These are phyloP conservation scores for Calliphora vomitoria DNA, from an alignment of 2,888 invertebrate species.

Conservation along the genomic window DNA sequence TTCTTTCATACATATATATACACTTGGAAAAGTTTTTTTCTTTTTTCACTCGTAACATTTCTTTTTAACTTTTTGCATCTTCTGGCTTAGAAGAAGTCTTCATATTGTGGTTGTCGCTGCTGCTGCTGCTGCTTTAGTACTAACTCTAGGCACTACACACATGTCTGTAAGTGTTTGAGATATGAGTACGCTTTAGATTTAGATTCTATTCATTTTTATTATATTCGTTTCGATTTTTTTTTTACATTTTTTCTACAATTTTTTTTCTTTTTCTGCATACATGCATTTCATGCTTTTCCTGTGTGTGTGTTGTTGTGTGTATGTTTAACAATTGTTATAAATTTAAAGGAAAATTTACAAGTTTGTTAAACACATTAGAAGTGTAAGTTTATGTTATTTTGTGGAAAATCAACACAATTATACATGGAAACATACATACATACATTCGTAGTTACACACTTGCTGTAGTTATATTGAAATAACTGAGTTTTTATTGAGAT, in stretches of 20 bases:
- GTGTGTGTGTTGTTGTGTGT: conserved; percentile 1
- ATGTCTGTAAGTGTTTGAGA: conserved; percentile 67
- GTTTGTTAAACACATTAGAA: conserved; percentile 72
- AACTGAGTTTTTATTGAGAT: not conserved
- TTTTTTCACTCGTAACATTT: conserved; percentile 47
- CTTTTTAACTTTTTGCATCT: conserved; percentile 51
- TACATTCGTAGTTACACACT: not conserved
- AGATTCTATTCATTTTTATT: conserved; percentile 62
- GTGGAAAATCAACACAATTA: conserved; percentile 42
- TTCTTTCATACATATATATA: not conserved
- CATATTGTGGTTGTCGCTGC: conserved; percentile 9
- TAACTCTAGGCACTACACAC: conserved; percentile 39
- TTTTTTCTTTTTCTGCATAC: conserved; percentile 26
- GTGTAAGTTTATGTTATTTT: conserved; percentile 69
- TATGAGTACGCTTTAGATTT: conserved; percentile 72
- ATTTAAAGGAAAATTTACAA: conserved; percentile 71
- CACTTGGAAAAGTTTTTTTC: conserved; percentile 21
- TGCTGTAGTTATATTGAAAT: not conserved
- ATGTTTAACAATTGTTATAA: conserved; percentile 68
- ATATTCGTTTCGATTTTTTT: conserved; percentile 23
- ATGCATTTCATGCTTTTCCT: conserved; percentile 56
- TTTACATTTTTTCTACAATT: not conserved
- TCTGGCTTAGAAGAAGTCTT: not conserved
- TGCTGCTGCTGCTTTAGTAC: not conserved
- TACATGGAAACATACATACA: not conserved